Percentiles rank a stretch among this genome's conserved stretches.
These are phyloP conservation scores for Sinocyclocheilus maitianheensis DNA, from an alignment of 2,113 vertebrate species.

Conservation along the genomic window DNA sequence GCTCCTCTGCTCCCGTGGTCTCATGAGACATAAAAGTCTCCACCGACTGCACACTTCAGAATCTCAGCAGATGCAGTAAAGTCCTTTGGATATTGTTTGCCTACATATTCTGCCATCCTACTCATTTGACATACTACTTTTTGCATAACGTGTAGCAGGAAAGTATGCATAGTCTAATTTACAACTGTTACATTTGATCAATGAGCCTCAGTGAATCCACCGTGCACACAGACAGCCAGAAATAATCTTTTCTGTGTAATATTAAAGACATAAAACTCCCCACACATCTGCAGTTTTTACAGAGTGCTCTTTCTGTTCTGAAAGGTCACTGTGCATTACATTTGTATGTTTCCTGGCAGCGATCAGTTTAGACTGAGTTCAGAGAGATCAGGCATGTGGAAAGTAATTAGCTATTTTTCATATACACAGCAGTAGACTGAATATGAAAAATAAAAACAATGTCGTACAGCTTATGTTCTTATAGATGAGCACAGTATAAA, in stretches of 20 bases:
- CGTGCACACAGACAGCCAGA: neutral
- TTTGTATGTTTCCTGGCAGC: conserved; percentile 4
- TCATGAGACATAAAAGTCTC: neutral
- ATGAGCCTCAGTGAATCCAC: neutral
- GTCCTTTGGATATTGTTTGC: neutral
- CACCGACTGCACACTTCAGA: neutral
- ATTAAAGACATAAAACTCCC: conserved; percentile 21
- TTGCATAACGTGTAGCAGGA: neutral
- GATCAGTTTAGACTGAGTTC: conserved; percentile 13
- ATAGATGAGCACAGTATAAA: neutral
- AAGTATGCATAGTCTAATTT: neutral
- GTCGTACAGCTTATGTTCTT: neutral
- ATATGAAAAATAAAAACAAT: conserved; percentile 40
- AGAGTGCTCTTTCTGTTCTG: neutral
- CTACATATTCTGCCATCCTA: neutral
- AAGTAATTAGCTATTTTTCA: conserved; percentile 36
- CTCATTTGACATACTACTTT: neutral
- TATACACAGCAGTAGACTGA: conserved; percentile 37
- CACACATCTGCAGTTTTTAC: conserved; percentile 13
- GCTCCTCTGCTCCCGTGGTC: neutral
- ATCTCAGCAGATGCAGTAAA: neutral
- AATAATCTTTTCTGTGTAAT: conserved; percentile 5
- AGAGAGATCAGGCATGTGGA: conserved; percentile 9
- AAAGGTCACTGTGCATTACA: conserved; percentile 31
- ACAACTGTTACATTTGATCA: conserved; percentile 1